These are phyloP conservation scores for Euwallacea similis DNA, from an alignment of 1,140 invertebrate species.

Conservation along the genomic window DNA sequence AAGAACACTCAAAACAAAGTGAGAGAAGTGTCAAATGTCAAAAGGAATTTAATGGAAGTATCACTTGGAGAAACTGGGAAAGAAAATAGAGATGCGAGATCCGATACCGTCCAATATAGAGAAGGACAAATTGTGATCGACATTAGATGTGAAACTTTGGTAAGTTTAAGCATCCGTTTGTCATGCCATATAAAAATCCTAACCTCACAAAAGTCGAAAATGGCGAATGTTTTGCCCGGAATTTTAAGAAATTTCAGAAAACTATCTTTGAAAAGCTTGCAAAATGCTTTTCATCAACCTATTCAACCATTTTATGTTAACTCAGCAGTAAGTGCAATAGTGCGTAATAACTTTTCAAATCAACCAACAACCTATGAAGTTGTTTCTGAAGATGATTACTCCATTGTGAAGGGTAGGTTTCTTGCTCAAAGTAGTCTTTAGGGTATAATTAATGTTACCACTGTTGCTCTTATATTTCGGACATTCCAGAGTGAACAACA, in stretches of 20 bases:
- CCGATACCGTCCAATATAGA: no score
- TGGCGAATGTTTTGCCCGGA: conserved; percentile 29
- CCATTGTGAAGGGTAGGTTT: conserved; percentile 37
- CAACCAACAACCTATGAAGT: conserved; percentile 46
- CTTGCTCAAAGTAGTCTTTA: not conserved
- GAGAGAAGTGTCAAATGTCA: no score
- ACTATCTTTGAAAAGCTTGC: conserved; percentile 14
- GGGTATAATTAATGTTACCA: conserved; percentile 10
- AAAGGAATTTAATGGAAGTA: no score
- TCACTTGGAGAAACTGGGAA: no score
- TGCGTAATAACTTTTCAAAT: conserved; percentile 33
- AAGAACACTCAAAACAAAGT: no score
- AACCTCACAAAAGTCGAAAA: conserved; percentile 19
- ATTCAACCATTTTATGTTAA: conserved; percentile 1
- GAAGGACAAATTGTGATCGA: no score
- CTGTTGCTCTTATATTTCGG: not conserved
- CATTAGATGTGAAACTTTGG: no score
- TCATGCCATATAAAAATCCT: not conserved
- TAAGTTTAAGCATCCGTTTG: no score
- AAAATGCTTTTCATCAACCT: conserved; percentile 4
- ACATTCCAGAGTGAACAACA: not conserved
- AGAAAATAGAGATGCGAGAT: no score
- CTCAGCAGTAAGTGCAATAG: not conserved
- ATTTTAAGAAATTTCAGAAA: conserved; percentile 26
- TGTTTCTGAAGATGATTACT: conserved; percentile 39